Evolutionary conservation across 2,113 vertebrate species (phyloP).

Genomic region (Tachycineta bicolor): DNA sequence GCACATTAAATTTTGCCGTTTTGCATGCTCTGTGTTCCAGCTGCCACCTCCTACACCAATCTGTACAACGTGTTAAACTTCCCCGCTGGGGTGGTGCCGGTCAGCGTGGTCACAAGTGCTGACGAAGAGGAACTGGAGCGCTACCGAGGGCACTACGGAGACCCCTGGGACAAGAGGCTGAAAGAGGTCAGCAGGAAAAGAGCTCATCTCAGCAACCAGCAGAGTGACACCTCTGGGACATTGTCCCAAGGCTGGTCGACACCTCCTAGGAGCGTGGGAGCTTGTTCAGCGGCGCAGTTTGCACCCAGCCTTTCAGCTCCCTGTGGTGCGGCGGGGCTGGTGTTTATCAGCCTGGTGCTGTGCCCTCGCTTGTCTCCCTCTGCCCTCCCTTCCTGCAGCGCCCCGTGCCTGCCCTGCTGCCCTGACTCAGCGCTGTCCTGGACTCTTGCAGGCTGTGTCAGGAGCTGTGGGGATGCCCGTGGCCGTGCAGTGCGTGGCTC

Average conservation of each 20-base stretch:
- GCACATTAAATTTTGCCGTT: not conserved
- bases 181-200: constrained; percentile 71
- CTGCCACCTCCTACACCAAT: constrained; percentile 58
- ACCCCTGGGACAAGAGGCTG: constrained; percentile 78
- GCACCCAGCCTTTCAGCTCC: accelerated
- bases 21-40: constrained; percentile 60
- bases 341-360: not conserved
- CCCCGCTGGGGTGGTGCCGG: constrained; percentile 83
- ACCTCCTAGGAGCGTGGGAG: not conserved
- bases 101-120: constrained; percentile 79
- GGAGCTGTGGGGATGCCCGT: not conserved
- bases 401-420: not conserved
- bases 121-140: constrained; percentile 83
- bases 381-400: not conserved
- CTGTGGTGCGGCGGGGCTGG: not conserved
- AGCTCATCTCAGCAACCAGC: not conserved
- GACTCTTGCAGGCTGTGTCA: not conserved
- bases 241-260: not conserved
- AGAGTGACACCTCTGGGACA: not conserved
- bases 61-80: constrained; percentile 87
- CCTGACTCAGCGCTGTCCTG: not conserved
- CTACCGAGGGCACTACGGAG: constrained; percentile 74
- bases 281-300: accelerated
- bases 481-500: not conserved
- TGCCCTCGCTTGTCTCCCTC: not conserved